These are phyloP conservation scores for Drosophila bifasciata DNA, from an alignment of 1,140 invertebrate genomes.

Conservation along the genomic window DNA sequence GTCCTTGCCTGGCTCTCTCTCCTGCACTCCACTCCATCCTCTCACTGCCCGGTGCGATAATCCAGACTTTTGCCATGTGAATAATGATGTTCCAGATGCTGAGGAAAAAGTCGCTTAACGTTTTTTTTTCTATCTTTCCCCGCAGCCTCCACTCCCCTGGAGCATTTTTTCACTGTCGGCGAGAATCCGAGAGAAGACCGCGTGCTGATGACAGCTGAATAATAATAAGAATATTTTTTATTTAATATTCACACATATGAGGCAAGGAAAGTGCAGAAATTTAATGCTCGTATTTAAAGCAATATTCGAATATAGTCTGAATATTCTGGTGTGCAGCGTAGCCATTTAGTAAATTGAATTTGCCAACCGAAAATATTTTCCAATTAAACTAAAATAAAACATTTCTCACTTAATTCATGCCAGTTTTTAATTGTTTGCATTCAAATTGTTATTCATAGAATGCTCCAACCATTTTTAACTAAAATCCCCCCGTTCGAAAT, in stretches of 20 bases:
- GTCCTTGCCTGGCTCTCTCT: conserved; percentile 13
- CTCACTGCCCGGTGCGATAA: conserved; percentile 53
- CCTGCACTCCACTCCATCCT: conserved; percentile 23
- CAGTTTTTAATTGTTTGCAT: conserved; percentile 29
- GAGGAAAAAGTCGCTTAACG: conserved; percentile 41
- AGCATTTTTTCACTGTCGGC: conserved; percentile 61
- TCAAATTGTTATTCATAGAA: conserved; percentile 16
- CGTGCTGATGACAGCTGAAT: conserved; percentile 68
- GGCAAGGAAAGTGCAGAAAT: not conserved
- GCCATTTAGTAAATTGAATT: conserved; percentile 25
- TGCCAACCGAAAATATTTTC: conserved; percentile 18
- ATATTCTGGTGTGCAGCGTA: conserved; percentile 2
- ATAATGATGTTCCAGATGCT: conserved; percentile 71
- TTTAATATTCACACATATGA: conserved; percentile 8
- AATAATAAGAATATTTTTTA: conserved; percentile 31
- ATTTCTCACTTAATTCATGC: conserved; percentile 34
- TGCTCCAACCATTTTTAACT: conserved; percentile 24
- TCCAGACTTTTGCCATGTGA: conserved; percentile 67
- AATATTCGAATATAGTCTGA: conserved; percentile 13
- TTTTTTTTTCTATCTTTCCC: conserved; percentile 37
- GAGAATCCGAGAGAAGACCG: conserved; percentile 39
- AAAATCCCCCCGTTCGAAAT: conserved; percentile 2
- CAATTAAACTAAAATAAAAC: conserved; percentile 35
- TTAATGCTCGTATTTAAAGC: not conserved
- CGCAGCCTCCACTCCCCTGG: conserved; percentile 1